Evolutionary conservation across 1,140 invertebrate species (phyloP).

Genomic region (Bombyx mori): DNA sequence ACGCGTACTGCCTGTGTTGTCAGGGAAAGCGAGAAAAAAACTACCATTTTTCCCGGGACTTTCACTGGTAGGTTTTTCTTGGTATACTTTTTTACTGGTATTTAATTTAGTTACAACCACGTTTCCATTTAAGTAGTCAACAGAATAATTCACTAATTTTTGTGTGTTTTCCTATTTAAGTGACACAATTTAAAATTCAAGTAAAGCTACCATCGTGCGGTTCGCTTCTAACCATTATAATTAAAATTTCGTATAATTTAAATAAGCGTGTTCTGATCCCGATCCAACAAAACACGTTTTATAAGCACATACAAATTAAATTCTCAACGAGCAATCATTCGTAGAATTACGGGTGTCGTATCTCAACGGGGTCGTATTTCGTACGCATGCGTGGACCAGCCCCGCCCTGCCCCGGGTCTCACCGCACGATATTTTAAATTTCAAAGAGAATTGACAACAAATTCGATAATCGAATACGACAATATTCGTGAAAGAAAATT

Average conservation of each 20-base stretch:
- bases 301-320: constrained; percentile 21
- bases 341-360: constrained; percentile 34
- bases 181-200: no score
- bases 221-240: no score
- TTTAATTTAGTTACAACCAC: no score
- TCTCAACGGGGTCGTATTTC: constrained; percentile 17
- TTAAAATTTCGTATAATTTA: not conserved
- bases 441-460: constrained; percentile 1
- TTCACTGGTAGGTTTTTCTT: constrained; percentile 2
- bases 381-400: constrained; percentile 44
- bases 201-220: no score
- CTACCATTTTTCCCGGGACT: constrained; percentile 23
- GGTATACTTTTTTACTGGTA: not conserved
- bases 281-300: constrained; percentile 8
- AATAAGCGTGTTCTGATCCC: not conserved
- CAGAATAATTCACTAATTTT: no score
- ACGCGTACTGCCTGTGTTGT: constrained; percentile 28
- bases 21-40: constrained; percentile 13
- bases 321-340: constrained; percentile 29
- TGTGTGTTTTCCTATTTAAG: no score
- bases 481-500: constrained; percentile 5
- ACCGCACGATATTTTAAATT: constrained; percentile 4
- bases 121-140: no score
- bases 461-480: constrained; percentile 8
- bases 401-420: constrained; percentile 50